Conservation (phyloP, 2,113 vertebrate species). For the Sinocyclocheilus anshuiensis region DNA sequence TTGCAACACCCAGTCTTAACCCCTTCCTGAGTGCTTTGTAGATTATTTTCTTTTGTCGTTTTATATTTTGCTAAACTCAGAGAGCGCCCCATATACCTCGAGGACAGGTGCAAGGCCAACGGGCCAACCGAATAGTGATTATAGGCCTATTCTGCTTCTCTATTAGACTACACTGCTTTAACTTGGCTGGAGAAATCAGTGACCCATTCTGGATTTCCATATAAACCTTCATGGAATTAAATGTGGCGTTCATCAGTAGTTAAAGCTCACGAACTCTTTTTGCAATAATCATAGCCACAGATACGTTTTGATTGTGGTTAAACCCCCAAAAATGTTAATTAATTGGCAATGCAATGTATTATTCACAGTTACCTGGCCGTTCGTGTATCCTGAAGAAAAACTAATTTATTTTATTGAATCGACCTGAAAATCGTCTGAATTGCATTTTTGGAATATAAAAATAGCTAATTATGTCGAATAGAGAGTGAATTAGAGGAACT, state of each 20-base stretch:
- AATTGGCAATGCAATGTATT: background rate
- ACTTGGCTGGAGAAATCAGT: background rate
- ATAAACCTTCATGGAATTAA: slow-evolving; percentile 5
- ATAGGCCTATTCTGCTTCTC: slow-evolving; percentile 19
- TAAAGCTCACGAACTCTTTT: background rate
- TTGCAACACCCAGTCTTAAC: slow-evolving; percentile 80
- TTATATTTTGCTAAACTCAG: slow-evolving; percentile 64
- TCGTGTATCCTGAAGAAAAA: background rate
- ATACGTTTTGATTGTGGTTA: slow-evolving; percentile 42
- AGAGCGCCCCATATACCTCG: slow-evolving; percentile 54
- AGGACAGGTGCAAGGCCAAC: slow-evolving; percentile 51
- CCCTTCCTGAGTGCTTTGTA: slow-evolving; percentile 55
- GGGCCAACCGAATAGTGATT: slow-evolving; percentile 49
- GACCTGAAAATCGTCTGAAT: background rate
- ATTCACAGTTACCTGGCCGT: background rate
- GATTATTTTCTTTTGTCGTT: slow-evolving; percentile 71
- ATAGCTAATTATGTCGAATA: background rate
- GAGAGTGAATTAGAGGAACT: background rate
- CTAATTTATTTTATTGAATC: background rate
- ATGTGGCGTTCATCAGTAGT: background rate
- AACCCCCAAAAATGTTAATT: background rate
- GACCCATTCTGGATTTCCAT: background rate
- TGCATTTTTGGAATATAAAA: background rate
- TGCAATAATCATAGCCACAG: background rate
- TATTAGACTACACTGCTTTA: slow-evolving; percentile 34